A percentile compares a stretch with the other conserved stretches of the same genome.
Conservation (phyloP, 35 echinoderm and acorn worm species). For the Nesometra sesokonis region DNA sequence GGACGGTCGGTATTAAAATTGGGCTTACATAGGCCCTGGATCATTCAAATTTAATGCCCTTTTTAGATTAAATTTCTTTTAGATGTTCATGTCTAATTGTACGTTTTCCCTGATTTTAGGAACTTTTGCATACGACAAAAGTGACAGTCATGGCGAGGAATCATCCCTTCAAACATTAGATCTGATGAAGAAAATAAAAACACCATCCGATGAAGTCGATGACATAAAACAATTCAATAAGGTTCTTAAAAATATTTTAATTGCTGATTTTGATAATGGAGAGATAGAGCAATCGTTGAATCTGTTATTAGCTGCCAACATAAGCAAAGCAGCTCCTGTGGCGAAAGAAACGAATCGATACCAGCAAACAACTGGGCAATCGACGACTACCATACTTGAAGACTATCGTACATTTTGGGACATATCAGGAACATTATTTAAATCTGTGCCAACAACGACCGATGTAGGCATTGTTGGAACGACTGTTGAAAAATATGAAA, state of each 20-base stretch:
- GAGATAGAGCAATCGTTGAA: background rate
- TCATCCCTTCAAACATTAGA: background rate
- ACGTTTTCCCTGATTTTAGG: too few species aligned
- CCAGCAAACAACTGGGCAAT: background rate
- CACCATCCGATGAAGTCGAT: background rate
- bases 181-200: background rate
- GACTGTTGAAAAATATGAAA: too few species aligned
- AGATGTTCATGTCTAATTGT: too few species aligned
- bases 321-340: background rate
- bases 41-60: too few species aligned
- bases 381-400: too few species aligned
- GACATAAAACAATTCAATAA: background rate
- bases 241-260: background rate
- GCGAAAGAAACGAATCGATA: background rate
- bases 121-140: too few species aligned
- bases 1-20: too few species aligned
- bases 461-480: too few species aligned
- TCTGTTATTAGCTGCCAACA: background rate
- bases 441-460: too few species aligned
- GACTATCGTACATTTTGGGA: background rate
- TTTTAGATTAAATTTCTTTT: too few species aligned
- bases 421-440: too few species aligned
- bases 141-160: background rate
- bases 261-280: background rate
- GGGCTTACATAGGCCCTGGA: too few species aligned